Conservation (phyloP, 2,113 vertebrate species). For the Hiodon alosoides region DNA sequence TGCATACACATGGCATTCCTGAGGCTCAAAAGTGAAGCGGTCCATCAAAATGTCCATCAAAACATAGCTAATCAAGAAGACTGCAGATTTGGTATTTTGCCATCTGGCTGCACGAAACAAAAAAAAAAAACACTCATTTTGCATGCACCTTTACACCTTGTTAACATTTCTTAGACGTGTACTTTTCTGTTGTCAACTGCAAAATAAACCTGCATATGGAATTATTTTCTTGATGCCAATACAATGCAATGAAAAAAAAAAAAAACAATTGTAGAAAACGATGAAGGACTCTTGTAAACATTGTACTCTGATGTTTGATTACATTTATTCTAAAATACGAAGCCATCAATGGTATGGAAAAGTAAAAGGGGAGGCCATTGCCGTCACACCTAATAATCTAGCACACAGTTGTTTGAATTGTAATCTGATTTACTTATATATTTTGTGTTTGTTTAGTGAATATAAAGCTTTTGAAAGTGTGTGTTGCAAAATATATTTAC, state of each 20-base stretch:
- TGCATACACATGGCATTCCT: conserved; percentile 64
- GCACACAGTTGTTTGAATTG: neutral
- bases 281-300: neutral
- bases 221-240: conserved; percentile 42
- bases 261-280: neutral
- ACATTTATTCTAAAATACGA: neutral
- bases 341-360: too few species aligned
- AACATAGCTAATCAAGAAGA: conserved; percentile 58
- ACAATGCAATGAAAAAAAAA: conserved; percentile 26
- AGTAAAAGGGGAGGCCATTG: too few species aligned
- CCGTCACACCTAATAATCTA: too few species aligned
- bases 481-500: too few species aligned
- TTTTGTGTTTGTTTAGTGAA: neutral
- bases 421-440: neutral
- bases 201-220: conserved; percentile 57
- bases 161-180: conserved; percentile 59
- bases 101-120: conserved; percentile 57
- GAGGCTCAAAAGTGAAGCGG: conserved; percentile 58
- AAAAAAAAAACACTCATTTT: conserved; percentile 48
- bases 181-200: conserved; percentile 61
- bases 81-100: conserved; percentile 55
- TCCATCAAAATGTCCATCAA: conserved; percentile 65
- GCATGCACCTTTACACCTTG: conserved; percentile 66
- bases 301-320: neutral
- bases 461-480: too few species aligned